Evolutionary conservation across 1,140 invertebrate genomes (phyloP).

Genomic region (Drosophila jambulina): DNA sequence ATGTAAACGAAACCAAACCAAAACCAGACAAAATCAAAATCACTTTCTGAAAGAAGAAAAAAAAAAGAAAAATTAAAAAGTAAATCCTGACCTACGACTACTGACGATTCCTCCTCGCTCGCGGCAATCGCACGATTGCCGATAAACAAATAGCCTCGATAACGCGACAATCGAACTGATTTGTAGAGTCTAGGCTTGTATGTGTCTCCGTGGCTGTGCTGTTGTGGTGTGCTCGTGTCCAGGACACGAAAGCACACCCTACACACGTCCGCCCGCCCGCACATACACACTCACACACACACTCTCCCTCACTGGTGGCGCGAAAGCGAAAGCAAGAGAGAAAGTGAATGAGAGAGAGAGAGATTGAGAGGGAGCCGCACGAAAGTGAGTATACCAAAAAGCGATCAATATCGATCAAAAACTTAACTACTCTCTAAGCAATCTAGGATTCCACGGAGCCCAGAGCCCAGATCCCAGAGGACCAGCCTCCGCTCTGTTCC

Average conservation of each 20-base stretch:
- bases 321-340: conserved; percentile 29
- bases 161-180: conserved; percentile 30
- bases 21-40: conserved; percentile 25
- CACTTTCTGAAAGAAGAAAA: conserved; percentile 6
- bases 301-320: conserved; percentile 36
- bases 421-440: conserved; percentile 41
- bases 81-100: conserved; percentile 26
- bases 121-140: conserved; percentile 37
- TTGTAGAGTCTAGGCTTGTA: conserved; percentile 44
- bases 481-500: not conserved
- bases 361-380: conserved; percentile 31
- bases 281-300: conserved; percentile 14
- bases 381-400: conserved; percentile 55
- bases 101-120: conserved; percentile 34
- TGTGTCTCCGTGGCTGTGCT: conserved; percentile 33
- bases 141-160: conserved; percentile 38
- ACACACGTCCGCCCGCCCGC: conserved; percentile 11
- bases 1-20: conserved; percentile 59
- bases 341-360: conserved; percentile 25
- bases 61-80: not conserved
- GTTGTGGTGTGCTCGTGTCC: conserved; percentile 31
- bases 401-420: conserved; percentile 20
- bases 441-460: conserved; percentile 25
- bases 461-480: conserved; percentile 2
- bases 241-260: conserved; percentile 18